Conservation (phyloP, 2,797 vertebrate species). For the Steatocranus sp. region DNA sequence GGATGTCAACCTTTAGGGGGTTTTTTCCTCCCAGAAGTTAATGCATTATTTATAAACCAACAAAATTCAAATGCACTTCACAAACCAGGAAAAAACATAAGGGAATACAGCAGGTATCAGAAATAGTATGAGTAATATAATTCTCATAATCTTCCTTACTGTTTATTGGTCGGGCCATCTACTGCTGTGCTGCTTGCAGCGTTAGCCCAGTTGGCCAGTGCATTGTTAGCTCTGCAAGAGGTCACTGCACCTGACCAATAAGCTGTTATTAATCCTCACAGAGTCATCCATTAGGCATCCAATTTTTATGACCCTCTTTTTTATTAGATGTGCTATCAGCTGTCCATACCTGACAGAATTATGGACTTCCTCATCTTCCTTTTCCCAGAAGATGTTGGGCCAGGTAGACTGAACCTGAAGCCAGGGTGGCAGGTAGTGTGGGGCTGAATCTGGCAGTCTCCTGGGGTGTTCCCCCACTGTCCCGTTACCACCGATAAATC, state of each 20-base stretch:
- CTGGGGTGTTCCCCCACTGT: slow-evolving; percentile 70
- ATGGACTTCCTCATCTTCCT: slow-evolving; percentile 46
- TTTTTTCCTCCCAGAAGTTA: not conserved
- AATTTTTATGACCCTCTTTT: slow-evolving; percentile 65
- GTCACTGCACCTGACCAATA: slow-evolving; percentile 62
- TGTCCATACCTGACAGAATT: slow-evolving; percentile 67
- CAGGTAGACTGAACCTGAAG: slow-evolving; percentile 51
- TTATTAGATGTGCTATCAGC: slow-evolving; percentile 70
- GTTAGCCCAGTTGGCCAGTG: slow-evolving; percentile 2
- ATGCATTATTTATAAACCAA: slow-evolving; percentile 52
- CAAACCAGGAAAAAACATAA: not conserved
- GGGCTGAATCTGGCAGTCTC: slow-evolving; percentile 68
- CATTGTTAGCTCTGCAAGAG: slow-evolving; percentile 42
- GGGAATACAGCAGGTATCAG: not conserved
- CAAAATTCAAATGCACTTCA: slow-evolving; percentile 2
- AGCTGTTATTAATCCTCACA: slow-evolving; percentile 66
- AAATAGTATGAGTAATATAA: not conserved
- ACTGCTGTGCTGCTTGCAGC: not conserved
- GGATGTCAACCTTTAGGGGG: slow-evolving; percentile 44
- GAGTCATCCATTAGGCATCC: slow-evolving; percentile 66
- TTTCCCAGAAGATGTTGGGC: slow-evolving; percentile 44
- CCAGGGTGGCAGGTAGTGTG: not conserved
- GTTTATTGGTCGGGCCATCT: slow-evolving; percentile 4
- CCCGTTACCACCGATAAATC: slow-evolving; percentile 79
- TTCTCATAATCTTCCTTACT: not conserved